Percentiles rank a stretch among this genome's conserved stretches.
These are phyloP conservation scores for Myioborus miniatus DNA, from an alignment of 2,797 vertebrate species.

Conservation along the genomic window DNA sequence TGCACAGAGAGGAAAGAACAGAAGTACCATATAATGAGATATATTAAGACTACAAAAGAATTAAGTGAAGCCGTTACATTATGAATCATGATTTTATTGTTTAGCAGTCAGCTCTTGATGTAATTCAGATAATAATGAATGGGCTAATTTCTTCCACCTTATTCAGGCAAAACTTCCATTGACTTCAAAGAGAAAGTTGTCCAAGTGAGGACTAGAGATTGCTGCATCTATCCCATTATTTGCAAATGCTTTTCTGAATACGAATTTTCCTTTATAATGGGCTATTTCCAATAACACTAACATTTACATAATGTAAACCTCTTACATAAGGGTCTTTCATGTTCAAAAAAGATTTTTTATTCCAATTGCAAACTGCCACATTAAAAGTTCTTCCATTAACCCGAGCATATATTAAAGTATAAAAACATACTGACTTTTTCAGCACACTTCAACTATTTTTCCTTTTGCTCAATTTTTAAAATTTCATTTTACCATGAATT, in stretches of 20 bases:
- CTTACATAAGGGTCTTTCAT: neutral
- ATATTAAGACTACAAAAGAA: conserved; percentile 64
- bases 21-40: conserved; percentile 59
- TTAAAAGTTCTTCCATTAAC: neutral
- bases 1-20: conserved; percentile 54
- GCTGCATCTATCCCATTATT: conserved; percentile 40
- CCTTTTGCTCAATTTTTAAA: neutral
- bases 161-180: conserved; percentile 57
- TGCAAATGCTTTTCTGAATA: conserved; percentile 38
- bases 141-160: conserved; percentile 57
- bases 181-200: conserved; percentile 55
- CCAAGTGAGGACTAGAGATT: conserved; percentile 24
- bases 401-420: neutral
- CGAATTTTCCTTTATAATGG: conserved; percentile 11
- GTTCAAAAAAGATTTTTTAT: conserved; percentile 1
- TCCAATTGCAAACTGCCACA: neutral
- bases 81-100: conserved; percentile 65
- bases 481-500: neutral
- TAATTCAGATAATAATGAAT: conserved; percentile 66
- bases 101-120: conserved; percentile 56
- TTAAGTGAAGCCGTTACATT: conserved; percentile 42
- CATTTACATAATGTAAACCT: conserved; percentile 48
- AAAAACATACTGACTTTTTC: neutral
- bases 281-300: conserved; percentile 15
- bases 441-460: neutral